Evolutionary conservation across 2,113 vertebrate species (phyloP), one percentile per base, ranked within the genome.

Genomic region (Oceanites oceanicus): DNA sequence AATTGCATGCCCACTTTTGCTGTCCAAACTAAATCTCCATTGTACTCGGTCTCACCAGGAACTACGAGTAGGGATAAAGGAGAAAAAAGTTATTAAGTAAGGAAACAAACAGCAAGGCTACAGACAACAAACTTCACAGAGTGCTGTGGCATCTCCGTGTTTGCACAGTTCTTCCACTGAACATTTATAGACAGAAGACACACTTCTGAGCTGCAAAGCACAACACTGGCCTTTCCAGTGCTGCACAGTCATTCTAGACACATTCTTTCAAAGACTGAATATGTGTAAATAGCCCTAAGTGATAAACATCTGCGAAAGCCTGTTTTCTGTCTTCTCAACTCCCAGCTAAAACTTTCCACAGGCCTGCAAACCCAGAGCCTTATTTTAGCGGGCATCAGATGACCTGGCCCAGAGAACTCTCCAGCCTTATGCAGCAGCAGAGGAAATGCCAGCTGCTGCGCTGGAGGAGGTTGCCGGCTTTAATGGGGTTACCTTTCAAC

Each of bases 1-100:
- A 9, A 11, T 2, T 53, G 30, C 32, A 42, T 7, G 4, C 8
- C 11, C 26, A 1, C 7, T 55, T 59, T 16, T 44, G 27, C 42
- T n/a, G 16, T 16, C 6, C 2, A 36, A 42, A 52, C 5, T 16
- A 27, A 5, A 34, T 2, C 47, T 34, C 65, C 0, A 0, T 1
- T 23, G 8, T 18, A 23, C 12, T 81, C 2, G 1, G 18, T 25
- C 32, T 73, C 59, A 49, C 18, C 8, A 44, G 56, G 38, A 74
- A 65, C 38, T 4, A 19, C 0, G 1, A 81, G 18, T 5, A n/a
- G 29, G 9, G 29, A 40, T 36, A 38, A 90, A 68, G 5, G 8
- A 6, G n/a, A 58, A 71, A 38, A 1, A 18, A 7, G 4, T 2
- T 14, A 6, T 13, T 82, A 61, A 91, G 36, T 11, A 55, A 61